Conservation (phyloP, 2,888 invertebrate species). For the Cataglyphis cursor region DNA sequence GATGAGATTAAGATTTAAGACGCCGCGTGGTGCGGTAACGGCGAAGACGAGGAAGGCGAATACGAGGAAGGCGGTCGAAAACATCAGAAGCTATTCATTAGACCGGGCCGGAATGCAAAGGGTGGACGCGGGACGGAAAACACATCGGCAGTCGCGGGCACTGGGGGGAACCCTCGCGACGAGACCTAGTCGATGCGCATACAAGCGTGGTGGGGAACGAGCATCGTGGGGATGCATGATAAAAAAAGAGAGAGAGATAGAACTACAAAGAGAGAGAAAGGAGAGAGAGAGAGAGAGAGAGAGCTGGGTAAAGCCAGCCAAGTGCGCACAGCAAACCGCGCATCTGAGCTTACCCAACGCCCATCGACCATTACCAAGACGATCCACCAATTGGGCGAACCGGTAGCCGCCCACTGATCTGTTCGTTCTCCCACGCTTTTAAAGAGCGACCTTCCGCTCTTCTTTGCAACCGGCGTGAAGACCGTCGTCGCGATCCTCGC, state of each 20-base stretch:
- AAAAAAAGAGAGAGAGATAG: conserved; percentile 43
- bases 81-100: conserved; percentile 46
- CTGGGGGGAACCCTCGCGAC: background rate
- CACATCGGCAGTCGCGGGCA: background rate
- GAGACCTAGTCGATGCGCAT: conserved; percentile 19
- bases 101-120: background rate
- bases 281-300: conserved; percentile 40
- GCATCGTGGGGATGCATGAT: conserved; percentile 28
- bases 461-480: conserved; percentile 1
- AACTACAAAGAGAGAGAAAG: conserved; percentile 27
- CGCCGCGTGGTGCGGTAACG: conserved; percentile 67
- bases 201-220: conserved; percentile 33
- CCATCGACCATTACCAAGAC: conserved; percentile 85
- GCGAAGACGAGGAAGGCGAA: background rate
- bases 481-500: conserved; percentile 15
- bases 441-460: conserved; percentile 32
- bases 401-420: conserved; percentile 83
- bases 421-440: conserved; percentile 71
- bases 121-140: conserved; percentile 43
- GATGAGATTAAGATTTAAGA: conserved; percentile 86
- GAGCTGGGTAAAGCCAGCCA: conserved; percentile 76
- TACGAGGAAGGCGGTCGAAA: conserved; percentile 54
- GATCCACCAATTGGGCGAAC: conserved; percentile 85
- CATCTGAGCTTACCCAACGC: conserved; percentile 83
- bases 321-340: conserved; percentile 83